Percentiles rank a stretch among this genome's conserved stretches.
These are phyloP conservation scores for Eucriotettix oculatus DNA, from an alignment of 2,888 invertebrate species.

Conservation along the genomic window DNA sequence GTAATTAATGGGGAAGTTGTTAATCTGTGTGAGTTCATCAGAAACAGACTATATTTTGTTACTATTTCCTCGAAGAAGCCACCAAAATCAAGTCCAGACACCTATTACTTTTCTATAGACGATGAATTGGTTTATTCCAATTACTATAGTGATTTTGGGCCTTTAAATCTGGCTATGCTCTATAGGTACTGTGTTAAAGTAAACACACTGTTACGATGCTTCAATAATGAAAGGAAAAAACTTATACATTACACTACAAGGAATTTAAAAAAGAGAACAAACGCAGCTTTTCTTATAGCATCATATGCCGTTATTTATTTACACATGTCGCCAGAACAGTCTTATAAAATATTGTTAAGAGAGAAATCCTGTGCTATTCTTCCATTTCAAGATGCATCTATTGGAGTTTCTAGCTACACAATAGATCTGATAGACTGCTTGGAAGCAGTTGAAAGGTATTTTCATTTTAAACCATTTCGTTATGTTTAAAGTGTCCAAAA, in stretches of 20 bases:
- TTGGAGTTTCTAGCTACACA: slow-evolving; percentile 53
- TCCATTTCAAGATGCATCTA: slow-evolving; percentile 63
- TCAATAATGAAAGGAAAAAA: slow-evolving; percentile 45
- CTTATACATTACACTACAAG: slow-evolving; percentile 67
- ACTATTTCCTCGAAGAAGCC: too few relatives aligned
- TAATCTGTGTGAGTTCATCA: too few relatives aligned
- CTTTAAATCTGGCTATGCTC: slow-evolving; percentile 69
- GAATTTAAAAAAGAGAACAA: slow-evolving; percentile 60
- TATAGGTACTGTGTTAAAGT: slow-evolving; percentile 68
- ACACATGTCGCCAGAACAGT: slow-evolving; percentile 51
- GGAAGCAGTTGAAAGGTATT: slow-evolving; percentile 8
- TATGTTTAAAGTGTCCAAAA: too few relatives aligned
- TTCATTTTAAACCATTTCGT: not conserved
- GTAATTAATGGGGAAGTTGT: too few relatives aligned
- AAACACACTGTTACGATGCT: slow-evolving; percentile 51
- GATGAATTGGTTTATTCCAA: slow-evolving; percentile 65
- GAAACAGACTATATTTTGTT: too few relatives aligned
- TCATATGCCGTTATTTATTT: slow-evolving; percentile 60
- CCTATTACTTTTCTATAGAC: slow-evolving; percentile 64
- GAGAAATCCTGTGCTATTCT: slow-evolving; percentile 26
- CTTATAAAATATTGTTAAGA: slow-evolving; percentile 41
- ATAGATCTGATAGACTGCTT: slow-evolving; percentile 46
- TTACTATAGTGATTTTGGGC: slow-evolving; percentile 81
- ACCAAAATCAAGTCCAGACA: slow-evolving; percentile 14
- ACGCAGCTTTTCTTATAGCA: slow-evolving; percentile 75